Base-by-base conservation (phyloP, 2,113 vertebrate species). In the Indicator indicator region DNA sequence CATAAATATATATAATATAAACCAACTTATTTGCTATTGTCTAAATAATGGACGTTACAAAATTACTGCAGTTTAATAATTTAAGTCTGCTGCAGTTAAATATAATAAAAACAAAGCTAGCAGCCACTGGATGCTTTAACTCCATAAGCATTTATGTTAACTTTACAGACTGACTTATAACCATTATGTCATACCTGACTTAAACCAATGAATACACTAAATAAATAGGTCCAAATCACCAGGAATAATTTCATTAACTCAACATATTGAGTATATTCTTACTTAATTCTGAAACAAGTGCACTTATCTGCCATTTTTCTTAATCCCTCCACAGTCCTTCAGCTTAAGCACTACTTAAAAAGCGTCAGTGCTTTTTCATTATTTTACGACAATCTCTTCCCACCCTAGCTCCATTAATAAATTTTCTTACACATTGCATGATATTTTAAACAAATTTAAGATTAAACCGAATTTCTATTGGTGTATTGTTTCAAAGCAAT, bases 401-500 rank as follows among this genome's bases (percentile, higher is more conserved):
- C 23, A 65, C 18, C 6, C 16, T n/a, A 65, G 23, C 16, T 79
- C 12, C 50, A 48, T 42, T 65, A 82, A 75, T 9, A 59, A 3
- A 42, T 64, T 38, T 77, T 86, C 48, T 75, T 68, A 75, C 10
- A 60, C 2, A 4, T 2, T 21, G 20, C 13, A 58, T 11, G 14
- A 54, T 3, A 5, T 68, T 88, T 90, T 84, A 63, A 48, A 23
- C 12, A 62, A 69, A 67, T 83, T 52, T 28, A 73, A 88, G 30
- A 55, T 59, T 24, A 62, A 69, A 38, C 3, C 15, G 38, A 68
- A 60, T 52, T 9, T 60, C 46, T 67, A 5, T 28, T 33, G 63
- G 9, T 72, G 44, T 17, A 32, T 12, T 67, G 30, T 73, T 89
- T 75, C 70, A 82, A 87, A 95, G 36, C 55, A 72, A 88, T 80